Evolutionary conservation across 2,888 invertebrate species (phyloP).

Genomic region (Torymus aiolomorphi): DNA sequence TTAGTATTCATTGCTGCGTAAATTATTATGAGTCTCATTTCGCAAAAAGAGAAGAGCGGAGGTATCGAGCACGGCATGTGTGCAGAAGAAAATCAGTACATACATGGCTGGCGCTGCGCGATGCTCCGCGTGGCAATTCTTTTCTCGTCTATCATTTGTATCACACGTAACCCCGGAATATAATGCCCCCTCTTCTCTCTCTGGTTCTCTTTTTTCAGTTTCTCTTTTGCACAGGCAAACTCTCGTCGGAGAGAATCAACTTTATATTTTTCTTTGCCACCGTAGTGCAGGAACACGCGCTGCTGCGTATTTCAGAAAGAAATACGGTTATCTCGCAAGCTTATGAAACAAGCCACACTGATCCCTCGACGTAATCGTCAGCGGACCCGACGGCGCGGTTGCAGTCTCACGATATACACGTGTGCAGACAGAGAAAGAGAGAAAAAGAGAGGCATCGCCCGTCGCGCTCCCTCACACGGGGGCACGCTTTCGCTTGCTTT

Average conservation of each 20-base stretch:
- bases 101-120: not conserved
- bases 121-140: conserved; percentile 22
- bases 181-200: conserved; percentile 7
- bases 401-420: not conserved
- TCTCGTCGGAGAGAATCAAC: conserved; percentile 13
- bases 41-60: not conserved
- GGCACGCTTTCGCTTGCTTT: conserved; percentile 1
- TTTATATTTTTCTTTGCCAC: conserved; percentile 35
- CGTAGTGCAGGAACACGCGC: not conserved
- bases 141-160: conserved; percentile 48
- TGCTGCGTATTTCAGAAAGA: conserved; percentile 33
- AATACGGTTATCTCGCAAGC: conserved; percentile 53
- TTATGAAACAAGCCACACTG: conserved; percentile 52
- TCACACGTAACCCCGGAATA: conserved; percentile 30
- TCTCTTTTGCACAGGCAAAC: conserved; percentile 11
- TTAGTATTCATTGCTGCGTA: conserved; percentile 14
- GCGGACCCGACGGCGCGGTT: conserved; percentile 1
- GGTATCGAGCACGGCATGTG: not conserved
- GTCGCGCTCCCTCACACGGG: not conserved
- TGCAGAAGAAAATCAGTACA: conserved; percentile 1
- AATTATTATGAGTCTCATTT: conserved; percentile 26
- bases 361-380: conserved; percentile 51
- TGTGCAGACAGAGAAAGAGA: not conserved
- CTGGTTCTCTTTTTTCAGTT: not conserved
- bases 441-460: not conserved